Evolutionary conservation across 2,113 vertebrate genomes (phyloP), one percentile per base, ranked within the genome.

Genomic region (Ophthalmolycus amberensis): DNA sequence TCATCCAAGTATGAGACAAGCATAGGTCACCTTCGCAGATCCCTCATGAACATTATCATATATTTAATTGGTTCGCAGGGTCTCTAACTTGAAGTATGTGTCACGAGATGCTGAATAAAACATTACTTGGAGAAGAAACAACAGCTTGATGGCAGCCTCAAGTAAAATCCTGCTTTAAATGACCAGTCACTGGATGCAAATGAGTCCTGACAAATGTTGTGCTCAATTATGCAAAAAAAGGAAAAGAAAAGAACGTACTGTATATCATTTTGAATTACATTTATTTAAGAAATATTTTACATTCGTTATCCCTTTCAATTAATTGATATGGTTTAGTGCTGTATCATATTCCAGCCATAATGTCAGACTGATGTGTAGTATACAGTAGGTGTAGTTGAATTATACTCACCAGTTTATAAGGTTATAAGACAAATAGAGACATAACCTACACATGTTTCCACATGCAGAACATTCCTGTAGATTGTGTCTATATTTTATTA

Each of bases 61-160:
- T 83, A 90, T 91, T 90, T 94, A 93, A 93, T 94, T 94, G 91
- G 92, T 78, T 81, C 77, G 82, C 64, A 68, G 71, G 85, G 86
- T 82, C 85, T 90, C 70, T 75, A 82, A 85, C 86, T 76, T 83
- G 81, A 89, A 83, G 87, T 74, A n/a, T 80, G 76, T 90, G 90
- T 91, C 90, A 90, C 27, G n/a, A 87, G 85, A 84, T 84, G 59
- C 65, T 94, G 94, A 94, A 94, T 94, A 93, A 94, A 93, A 93
- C 90, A 94, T 94, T 74, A 86, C 59, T 79, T 72, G 63, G 46
- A 74, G 70, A 77, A 82, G 77, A 89, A 90, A 90, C 78, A 93
- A 86, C 79, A 54, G 83, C 34, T 71, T 80, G 66, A 86, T 81
- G 87, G 82, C 79, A 80, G 75, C 84, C 80, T 77, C 52, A 74